Evolutionary conservation across 2,113 vertebrate genomes (phyloP).

Genomic region (Corythornis vintsioides): DNA sequence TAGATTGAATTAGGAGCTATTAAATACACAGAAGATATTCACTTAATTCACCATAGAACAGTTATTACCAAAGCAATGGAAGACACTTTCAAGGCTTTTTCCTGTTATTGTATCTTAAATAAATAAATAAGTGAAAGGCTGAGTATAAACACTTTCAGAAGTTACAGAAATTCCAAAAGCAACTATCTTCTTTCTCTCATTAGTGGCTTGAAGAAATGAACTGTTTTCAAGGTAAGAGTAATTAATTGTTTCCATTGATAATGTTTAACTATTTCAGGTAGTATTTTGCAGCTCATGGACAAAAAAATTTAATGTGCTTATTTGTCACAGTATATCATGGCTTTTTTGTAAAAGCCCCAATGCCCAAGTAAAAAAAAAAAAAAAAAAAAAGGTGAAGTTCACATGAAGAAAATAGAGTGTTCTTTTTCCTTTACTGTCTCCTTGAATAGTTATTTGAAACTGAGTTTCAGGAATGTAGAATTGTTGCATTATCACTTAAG

Average conservation of each 20-base stretch:
- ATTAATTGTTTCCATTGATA: background rate
- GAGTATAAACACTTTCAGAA: constrained; percentile 9
- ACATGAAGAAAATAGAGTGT: background rate
- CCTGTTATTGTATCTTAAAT: background rate
- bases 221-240: constrained; percentile 14
- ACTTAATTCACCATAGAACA: constrained; percentile 30
- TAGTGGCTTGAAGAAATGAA: background rate
- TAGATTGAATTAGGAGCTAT: constrained; percentile 55
- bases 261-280: background rate
- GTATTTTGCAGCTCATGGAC: background rate
- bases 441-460: background rate
- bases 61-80: constrained; percentile 45
- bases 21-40: constrained; percentile 45
- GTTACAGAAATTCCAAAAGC: background rate
- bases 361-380: too few species aligned
- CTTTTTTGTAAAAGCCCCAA: background rate
- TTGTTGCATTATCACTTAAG: background rate
- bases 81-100: background rate
- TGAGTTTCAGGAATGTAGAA: background rate
- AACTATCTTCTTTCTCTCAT: background rate
- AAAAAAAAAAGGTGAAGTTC: background rate
- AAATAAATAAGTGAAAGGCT: background rate
- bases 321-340: background rate
- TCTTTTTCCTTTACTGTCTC: background rate
- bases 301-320: constrained; percentile 24